These are phyloP conservation scores for Drosophila fulvimacula DNA, from an alignment of 2,888 invertebrate genomes.

Conservation along the genomic window DNA sequence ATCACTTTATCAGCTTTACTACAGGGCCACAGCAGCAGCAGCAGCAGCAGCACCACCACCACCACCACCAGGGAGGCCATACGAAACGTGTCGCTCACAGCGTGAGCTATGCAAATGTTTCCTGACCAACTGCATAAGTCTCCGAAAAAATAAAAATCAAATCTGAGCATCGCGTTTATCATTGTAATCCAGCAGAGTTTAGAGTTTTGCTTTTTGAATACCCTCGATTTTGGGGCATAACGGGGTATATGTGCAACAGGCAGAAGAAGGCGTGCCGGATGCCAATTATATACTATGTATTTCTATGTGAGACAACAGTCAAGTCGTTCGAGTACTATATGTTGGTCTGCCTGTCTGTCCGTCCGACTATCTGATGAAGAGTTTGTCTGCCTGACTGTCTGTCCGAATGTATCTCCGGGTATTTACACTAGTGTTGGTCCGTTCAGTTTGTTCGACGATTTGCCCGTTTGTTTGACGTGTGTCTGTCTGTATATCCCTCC, in stretches of 20 bases:
- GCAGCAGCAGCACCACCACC: too few relatives aligned
- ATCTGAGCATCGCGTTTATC: conserved; percentile 12
- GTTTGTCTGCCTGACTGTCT: not conserved
- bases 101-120: conserved; percentile 14
- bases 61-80: too few relatives aligned
- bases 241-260: not conserved
- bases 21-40: not conserved
- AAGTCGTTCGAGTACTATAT: not conserved
- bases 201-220: not conserved
- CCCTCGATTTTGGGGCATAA: not conserved
- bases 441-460: too few relatives aligned
- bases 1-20: conserved; percentile 18
- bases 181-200: not conserved
- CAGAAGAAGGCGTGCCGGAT: not conserved
- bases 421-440: not conserved
- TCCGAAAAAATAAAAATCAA: conserved; percentile 7
- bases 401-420: not conserved
- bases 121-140: conserved; percentile 11
- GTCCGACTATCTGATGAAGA: too few relatives aligned
- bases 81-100: not conserved
- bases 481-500: too few relatives aligned
- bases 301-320: not conserved
- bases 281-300: not conserved
- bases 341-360: not conserved
- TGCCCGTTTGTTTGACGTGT: too few relatives aligned